Conservation (phyloP, 1,140 invertebrate genomes). For the Diorhabda sublineata region DNA sequence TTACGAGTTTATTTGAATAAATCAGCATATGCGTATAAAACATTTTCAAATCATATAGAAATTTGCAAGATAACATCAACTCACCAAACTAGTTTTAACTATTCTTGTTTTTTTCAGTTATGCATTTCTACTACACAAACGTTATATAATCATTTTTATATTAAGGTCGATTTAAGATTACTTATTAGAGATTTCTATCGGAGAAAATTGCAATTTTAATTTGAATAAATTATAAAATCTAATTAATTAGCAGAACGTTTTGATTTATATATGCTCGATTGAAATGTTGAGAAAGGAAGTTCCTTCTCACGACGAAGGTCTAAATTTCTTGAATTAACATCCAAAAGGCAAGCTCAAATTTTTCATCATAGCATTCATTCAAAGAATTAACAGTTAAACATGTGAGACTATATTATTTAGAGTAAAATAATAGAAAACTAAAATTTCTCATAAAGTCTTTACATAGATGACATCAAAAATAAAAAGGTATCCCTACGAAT, state of each 20-base stretch:
- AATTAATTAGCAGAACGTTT: slow-evolving; percentile 9
- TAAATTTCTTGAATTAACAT: neutral
- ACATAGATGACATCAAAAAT: no score
- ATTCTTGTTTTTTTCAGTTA: slow-evolving; percentile 11
- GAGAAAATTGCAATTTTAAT: slow-evolving; percentile 15
- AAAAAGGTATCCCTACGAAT: no score
- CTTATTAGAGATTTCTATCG: slow-evolving; percentile 14
- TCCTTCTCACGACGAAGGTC: slow-evolving; percentile 5
- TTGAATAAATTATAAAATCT: slow-evolving; percentile 14
- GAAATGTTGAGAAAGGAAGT: slow-evolving; percentile 8
- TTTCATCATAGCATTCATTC: no score
- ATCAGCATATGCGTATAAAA: slow-evolving; percentile 14
- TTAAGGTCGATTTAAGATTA: slow-evolving; percentile 5
- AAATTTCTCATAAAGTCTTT: no score
- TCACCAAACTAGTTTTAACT: slow-evolving; percentile 8
- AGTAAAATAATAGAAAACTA: no score
- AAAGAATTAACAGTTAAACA: no score
- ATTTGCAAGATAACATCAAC: slow-evolving; percentile 11
- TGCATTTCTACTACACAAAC: slow-evolving; percentile 2
- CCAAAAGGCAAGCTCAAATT: no score
- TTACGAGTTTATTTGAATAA: slow-evolving; percentile 11
- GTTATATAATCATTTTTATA: slow-evolving; percentile 13
- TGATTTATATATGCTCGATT: slow-evolving; percentile 7
- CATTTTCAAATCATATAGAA: slow-evolving; percentile 6
- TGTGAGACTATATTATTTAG: no score